Percentiles rank a stretch among this genome's conserved stretches.
Evolutionary conservation across 2,797 vertebrate genomes (phyloP).

Genomic region (Chloroceryle inda): DNA sequence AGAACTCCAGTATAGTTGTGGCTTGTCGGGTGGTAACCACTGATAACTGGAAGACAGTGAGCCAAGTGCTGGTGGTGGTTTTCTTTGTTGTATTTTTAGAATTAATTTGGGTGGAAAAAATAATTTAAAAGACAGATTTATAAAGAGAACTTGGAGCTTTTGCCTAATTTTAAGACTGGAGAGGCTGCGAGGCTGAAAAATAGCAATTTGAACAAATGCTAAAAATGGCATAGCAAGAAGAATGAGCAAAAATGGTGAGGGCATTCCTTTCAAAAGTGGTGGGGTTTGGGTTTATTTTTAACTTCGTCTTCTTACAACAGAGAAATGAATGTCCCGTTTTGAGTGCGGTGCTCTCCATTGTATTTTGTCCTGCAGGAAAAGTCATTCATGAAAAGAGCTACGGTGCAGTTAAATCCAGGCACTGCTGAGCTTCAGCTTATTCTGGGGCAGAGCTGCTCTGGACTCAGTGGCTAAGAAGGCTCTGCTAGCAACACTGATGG

Average conservation of each 20-base stretch:
- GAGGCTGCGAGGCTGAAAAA: slow-evolving; percentile 72
- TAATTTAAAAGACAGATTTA: slow-evolving; percentile 48
- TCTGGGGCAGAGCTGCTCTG: not conserved
- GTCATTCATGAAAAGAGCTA: not conserved
- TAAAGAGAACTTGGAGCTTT: slow-evolving; percentile 20
- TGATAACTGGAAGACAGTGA: slow-evolving; percentile 59
- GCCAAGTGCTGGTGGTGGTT: slow-evolving; percentile 55
- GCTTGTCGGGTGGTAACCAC: slow-evolving; percentile 21
- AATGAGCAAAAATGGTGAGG: not conserved
- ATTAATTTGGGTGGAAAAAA: slow-evolving; percentile 32
- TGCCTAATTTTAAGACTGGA: slow-evolving; percentile 55
- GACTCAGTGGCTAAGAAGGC: not conserved
- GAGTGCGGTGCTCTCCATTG: not conserved
- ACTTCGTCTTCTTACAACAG: not conserved
- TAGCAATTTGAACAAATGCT: slow-evolving; percentile 51
- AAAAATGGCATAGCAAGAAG: slow-evolving; percentile 47
- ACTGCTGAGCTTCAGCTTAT: not conserved
- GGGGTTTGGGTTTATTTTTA: not conserved
- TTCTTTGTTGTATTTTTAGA: slow-evolving; percentile 75
- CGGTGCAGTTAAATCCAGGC: not conserved
- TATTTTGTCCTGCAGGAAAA: not conserved
- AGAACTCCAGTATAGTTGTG: slow-evolving; percentile 23
- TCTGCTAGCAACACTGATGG: not conserved
- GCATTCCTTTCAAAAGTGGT: slow-evolving; percentile 2
- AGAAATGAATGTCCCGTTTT: not conserved